Evolutionary conservation across 1,140 invertebrate genomes (phyloP).

Genomic region (Adoxophyes honmai): DNA sequence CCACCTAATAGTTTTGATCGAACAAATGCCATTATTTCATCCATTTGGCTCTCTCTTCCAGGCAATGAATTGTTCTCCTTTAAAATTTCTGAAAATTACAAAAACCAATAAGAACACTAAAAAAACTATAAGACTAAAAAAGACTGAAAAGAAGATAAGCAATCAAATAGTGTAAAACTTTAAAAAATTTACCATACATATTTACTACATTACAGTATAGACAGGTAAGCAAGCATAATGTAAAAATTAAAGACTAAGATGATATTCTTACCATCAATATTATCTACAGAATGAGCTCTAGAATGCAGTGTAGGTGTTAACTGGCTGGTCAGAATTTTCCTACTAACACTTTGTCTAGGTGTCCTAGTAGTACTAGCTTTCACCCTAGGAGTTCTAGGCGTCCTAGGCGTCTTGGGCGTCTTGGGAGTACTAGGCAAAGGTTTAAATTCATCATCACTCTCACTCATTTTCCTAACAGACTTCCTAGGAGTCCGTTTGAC

Average conservation of each 20-base stretch:
- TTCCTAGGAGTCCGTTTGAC: slow-evolving; percentile 51
- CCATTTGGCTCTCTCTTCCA: slow-evolving; percentile 60
- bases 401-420: slow-evolving; percentile 46
- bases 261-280: slow-evolving; percentile 49
- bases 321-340: slow-evolving; percentile 55
- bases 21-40: slow-evolving; percentile 63
- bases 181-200: too few species aligned
- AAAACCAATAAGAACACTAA: too few species aligned
- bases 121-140: too few species aligned
- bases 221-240: too few species aligned
- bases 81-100: slow-evolving; percentile 44
- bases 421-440: slow-evolving; percentile 39
- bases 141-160: too few species aligned
- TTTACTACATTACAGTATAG: too few species aligned
- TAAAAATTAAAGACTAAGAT: too few species aligned
- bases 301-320: slow-evolving; percentile 61
- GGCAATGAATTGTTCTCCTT: slow-evolving; percentile 58
- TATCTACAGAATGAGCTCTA: slow-evolving; percentile 60
- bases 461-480: slow-evolving; percentile 28
- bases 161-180: too few species aligned
- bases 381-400: slow-evolving; percentile 38
- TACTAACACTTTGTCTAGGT: slow-evolving; percentile 45
- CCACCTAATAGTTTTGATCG: slow-evolving; percentile 51
- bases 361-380: slow-evolving; percentile 33
- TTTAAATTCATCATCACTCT: slow-evolving; percentile 63